Conservation (phyloP, 2,888 invertebrate species). For the Bellardia pandia region DNA sequence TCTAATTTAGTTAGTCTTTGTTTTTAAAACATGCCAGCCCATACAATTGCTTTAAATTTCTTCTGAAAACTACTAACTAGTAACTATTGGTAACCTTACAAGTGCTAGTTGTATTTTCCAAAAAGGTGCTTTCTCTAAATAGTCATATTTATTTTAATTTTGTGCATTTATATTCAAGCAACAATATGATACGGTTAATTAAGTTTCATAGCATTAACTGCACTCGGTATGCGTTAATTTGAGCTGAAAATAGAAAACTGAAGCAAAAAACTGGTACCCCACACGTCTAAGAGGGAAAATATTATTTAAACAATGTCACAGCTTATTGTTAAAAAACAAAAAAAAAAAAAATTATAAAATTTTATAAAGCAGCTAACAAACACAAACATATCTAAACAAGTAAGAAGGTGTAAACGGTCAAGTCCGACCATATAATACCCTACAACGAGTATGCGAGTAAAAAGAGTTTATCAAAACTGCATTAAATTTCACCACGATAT, state of each 20-base stretch:
- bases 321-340: conserved; percentile 19
- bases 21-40: too few relatives aligned
- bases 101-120: too few relatives aligned
- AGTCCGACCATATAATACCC: too few relatives aligned
- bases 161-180: background rate
- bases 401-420: too few relatives aligned
- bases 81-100: too few relatives aligned
- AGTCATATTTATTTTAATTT: background rate
- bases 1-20: too few relatives aligned
- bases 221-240: conserved; percentile 30
- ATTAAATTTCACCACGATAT: too few relatives aligned
- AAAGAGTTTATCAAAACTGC: too few relatives aligned
- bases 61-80: too few relatives aligned
- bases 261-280: background rate
- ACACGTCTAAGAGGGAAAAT: conserved; percentile 6
- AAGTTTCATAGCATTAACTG: conserved; percentile 53
- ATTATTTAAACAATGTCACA: conserved; percentile 42
- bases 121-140: background rate
- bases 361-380: background rate
- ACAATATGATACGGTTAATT: conserved; percentile 60
- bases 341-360: conserved; percentile 27
- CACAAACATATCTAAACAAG: background rate
- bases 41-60: too few relatives aligned
- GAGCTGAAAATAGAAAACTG: background rate
- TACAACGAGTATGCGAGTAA: too few relatives aligned